Conservation (phyloP, 2,797 vertebrate genomes). For the Ctenochaetus hawaiiensis region DNA sequence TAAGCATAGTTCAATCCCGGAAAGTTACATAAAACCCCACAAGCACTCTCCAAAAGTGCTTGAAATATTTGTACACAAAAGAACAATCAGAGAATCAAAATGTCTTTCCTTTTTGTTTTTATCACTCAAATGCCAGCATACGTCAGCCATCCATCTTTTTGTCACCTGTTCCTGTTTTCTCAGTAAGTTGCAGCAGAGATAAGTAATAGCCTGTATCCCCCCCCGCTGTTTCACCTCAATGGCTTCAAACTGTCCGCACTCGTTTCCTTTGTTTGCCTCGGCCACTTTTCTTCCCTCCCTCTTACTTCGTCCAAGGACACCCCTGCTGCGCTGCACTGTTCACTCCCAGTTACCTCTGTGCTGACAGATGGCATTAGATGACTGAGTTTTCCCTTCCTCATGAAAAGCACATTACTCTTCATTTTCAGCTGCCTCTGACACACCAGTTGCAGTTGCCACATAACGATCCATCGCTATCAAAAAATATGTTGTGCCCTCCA, state of each 20-base stretch:
- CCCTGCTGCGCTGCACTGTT: slow-evolving; percentile 41
- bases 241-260: slow-evolving; percentile 43
- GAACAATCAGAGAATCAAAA: slow-evolving; percentile 32
- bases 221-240: slow-evolving; percentile 57
- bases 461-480: slow-evolving; percentile 37
- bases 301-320: slow-evolving; percentile 70
- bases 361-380: slow-evolving; percentile 75
- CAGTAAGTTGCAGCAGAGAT: slow-evolving; percentile 45
- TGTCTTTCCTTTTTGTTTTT: slow-evolving; percentile 19
- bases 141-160: slow-evolving; percentile 62
- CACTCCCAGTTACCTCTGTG: slow-evolving; percentile 46
- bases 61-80: slow-evolving; percentile 20
- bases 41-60: slow-evolving; percentile 3
- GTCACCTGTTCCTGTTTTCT: slow-evolving; percentile 53
- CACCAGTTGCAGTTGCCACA: slow-evolving; percentile 20
- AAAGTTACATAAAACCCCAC: slow-evolving; percentile 22
- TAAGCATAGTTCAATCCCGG: slow-evolving; percentile 24
- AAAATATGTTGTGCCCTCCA: neutral
- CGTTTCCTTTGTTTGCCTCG: slow-evolving; percentile 58
- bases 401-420: slow-evolving; percentile 77
- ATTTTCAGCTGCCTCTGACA: slow-evolving; percentile 62
- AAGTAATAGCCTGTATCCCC: slow-evolving; percentile 63
- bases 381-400: slow-evolving; percentile 59
- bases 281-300: slow-evolving; percentile 50
- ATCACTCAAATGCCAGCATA: slow-evolving; percentile 19